Evolutionary conservation across 2,797 vertebrate species (phyloP).

Genomic region (Yasuhikotakia modesta): DNA sequence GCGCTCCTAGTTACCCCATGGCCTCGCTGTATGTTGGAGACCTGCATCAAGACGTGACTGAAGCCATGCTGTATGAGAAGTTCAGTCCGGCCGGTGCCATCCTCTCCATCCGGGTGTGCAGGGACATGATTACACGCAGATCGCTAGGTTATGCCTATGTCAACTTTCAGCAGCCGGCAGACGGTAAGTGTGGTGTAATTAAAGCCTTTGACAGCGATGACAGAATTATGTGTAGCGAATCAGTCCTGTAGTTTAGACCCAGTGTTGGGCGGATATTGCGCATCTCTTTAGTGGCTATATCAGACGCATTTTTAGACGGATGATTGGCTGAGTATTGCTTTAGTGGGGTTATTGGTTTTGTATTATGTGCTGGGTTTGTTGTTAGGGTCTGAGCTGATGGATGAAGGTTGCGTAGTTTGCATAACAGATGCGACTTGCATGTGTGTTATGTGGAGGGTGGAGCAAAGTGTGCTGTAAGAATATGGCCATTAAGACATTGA

Average conservation of each 20-base stretch:
- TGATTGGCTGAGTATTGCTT: too few relatives aligned
- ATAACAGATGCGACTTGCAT: conserved; percentile 10
- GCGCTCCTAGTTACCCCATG: conserved; percentile 94
- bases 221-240: too few relatives aligned
- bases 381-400: neutral
- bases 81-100: conserved; percentile 91
- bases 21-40: conserved; percentile 91
- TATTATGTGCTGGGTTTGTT: too few relatives aligned
- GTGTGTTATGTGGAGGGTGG: conserved; percentile 14
- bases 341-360: too few relatives aligned
- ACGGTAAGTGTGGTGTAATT: conserved; percentile 75
- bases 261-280: too few relatives aligned
- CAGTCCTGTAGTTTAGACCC: too few relatives aligned
- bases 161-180: conserved; percentile 91
- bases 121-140: conserved; percentile 90
- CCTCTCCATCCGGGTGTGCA: conserved; percentile 88
- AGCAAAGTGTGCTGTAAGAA: neutral
- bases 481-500: neutral
- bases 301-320: too few relatives aligned
- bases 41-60: conserved; percentile 88
- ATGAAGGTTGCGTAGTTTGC: neutral
- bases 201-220: neutral
- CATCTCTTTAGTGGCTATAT: too few relatives aligned
- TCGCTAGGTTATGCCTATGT: conserved; percentile 92
- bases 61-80: conserved; percentile 93